A percentile compares a stretch with the other conserved stretches of the same genome.
Conservation (phyloP, 2,797 vertebrate genomes). For the Eidolon dupreanum region DNA sequence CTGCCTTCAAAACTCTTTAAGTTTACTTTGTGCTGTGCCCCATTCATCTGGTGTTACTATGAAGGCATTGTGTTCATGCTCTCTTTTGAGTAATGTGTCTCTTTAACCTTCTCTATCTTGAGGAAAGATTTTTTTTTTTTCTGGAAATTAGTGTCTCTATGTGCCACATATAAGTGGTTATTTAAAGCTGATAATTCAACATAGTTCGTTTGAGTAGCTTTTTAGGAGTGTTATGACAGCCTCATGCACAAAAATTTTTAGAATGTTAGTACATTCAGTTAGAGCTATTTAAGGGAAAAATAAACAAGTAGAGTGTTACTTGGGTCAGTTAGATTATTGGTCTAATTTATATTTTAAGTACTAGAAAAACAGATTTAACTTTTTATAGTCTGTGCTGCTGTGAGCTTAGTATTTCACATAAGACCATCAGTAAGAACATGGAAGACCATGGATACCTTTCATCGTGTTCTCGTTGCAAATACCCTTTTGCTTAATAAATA, state of each 20-base stretch:
- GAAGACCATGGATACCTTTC: not conserved
- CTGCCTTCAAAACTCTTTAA: not conserved
- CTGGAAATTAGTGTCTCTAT: not conserved
- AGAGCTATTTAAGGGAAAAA: not conserved
- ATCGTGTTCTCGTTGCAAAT: not conserved
- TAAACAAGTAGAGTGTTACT: not conserved
- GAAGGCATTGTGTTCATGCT: not conserved
- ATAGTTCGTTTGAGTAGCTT: not conserved
- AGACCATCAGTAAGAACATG: not conserved
- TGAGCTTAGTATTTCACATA: not conserved
- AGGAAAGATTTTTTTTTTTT: not conserved
- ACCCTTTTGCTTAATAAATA: not conserved
- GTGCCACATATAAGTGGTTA: not conserved
- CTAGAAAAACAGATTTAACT: not conserved
- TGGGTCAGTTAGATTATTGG: not conserved
- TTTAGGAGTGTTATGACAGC: not conserved
- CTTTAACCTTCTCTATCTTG: not conserved
- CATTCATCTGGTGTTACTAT: not conserved
- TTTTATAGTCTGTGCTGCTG: not conserved
- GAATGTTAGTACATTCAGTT: not conserved
- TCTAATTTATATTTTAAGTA: conserved; percentile 31
- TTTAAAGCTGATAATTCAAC: not conserved
- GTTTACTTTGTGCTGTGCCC: not conserved
- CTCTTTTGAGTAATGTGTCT: not conserved
- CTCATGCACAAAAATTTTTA: not conserved